Evolutionary conservation across 2,888 invertebrate genomes (phyloP).

Genomic region (Clunio marinus): DNA sequence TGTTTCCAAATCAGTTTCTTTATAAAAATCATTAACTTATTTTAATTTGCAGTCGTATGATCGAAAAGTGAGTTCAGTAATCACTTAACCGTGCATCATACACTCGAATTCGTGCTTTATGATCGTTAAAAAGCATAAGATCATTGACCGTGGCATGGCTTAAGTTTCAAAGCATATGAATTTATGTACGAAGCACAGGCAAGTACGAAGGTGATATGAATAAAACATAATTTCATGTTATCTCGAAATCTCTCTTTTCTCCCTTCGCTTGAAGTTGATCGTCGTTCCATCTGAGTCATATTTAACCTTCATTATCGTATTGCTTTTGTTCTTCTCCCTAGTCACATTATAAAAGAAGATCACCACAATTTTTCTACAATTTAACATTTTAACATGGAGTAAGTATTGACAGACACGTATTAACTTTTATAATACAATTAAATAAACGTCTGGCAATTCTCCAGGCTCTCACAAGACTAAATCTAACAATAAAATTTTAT

Average conservation of each 20-base stretch:
- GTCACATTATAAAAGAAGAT: not conserved
- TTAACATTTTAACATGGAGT: not conserved
- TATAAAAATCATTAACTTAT: no score
- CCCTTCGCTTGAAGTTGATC: not conserved
- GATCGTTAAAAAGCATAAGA: slow-evolving; percentile 12
- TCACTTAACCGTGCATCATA: slow-evolving; percentile 4
- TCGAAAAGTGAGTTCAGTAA: no score
- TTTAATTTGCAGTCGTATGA: no score
- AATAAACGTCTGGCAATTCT: no score
- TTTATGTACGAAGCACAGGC: slow-evolving; percentile 9
- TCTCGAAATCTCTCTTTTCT: not conserved
- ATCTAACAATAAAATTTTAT: slow-evolving; percentile 17
- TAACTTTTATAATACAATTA: no score
- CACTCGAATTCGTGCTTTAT: slow-evolving; percentile 8
- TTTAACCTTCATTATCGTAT: not conserved
- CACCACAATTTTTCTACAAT: not conserved
- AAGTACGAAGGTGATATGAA: slow-evolving; percentile 38
- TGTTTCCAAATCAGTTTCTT: no score
- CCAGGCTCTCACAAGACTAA: no score
- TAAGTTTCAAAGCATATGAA: no score
- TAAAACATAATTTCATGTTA: slow-evolving; percentile 5
- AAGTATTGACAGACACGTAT: no score
- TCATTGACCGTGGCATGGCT: slow-evolving; percentile 39
- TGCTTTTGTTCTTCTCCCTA: not conserved
- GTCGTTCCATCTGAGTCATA: slow-evolving; percentile 28